Evolutionary conservation across 2,888 invertebrate genomes (phyloP).

Genomic region (Acronicta alni): DNA sequence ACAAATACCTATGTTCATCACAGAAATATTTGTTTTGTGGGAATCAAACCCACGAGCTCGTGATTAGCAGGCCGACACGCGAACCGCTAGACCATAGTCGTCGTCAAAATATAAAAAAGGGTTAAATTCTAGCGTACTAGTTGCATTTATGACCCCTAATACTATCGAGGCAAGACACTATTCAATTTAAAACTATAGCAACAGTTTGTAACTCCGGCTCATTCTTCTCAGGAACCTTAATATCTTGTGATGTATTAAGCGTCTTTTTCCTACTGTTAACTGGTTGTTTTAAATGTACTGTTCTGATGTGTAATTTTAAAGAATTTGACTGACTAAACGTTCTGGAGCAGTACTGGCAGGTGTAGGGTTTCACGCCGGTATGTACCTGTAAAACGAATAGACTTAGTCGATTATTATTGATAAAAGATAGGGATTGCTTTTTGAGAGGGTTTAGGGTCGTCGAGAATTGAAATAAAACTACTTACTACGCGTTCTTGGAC

Average conservation of each 20-base stretch:
- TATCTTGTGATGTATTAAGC: not conserved
- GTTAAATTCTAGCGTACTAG: no score
- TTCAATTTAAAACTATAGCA: not conserved
- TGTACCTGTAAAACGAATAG: slow-evolving; percentile 68
- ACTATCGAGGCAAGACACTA: not conserved
- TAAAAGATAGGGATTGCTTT: no score
- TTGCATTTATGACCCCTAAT: no score
- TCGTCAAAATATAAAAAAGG: no score
- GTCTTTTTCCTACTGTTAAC: slow-evolving; percentile 50
- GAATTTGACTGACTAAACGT: slow-evolving; percentile 81
- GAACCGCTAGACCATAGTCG: no score
- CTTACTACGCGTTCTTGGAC: no score
- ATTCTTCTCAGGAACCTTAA: slow-evolving; percentile 33
- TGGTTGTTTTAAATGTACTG: slow-evolving; percentile 75
- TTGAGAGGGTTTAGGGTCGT: no score
- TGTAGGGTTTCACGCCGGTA: slow-evolving; percentile 79
- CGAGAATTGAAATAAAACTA: no score
- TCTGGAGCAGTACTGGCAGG: slow-evolving; percentile 75
- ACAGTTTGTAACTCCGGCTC: slow-evolving; percentile 19
- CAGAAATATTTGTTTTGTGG: no score
- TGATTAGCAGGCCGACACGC: no score
- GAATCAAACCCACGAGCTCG: no score
- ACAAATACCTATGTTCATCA: no score
- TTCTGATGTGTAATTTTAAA: slow-evolving; percentile 72
- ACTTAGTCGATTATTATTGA: not conserved